Base-by-base conservation (phyloP, 2,797 vertebrate genomes). In the Threskiornis aethiopicus region DNA sequence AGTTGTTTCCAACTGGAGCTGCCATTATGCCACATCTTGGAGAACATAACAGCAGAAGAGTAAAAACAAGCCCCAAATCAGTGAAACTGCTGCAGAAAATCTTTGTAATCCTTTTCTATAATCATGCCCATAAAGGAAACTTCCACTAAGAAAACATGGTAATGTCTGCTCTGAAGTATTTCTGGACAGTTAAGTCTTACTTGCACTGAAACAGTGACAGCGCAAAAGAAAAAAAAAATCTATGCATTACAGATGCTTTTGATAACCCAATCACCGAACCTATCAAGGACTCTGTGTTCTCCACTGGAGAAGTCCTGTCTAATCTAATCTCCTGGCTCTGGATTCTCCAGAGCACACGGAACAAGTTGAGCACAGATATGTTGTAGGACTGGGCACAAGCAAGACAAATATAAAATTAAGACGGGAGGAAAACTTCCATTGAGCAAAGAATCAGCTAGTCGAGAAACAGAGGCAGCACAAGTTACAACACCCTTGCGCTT, bases 351-450 rank as follows among this genome's bases (percentile, higher is more conserved):
- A 37, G 25, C 0, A 37, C 22, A 22, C 0, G 0, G 16, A 64
- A 49, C 19, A 52, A 31, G 35, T 0, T 59, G 29, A 78, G 54
- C 62, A 55, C 19, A 47, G 12, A 14, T 0, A 7, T 0, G 2
- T 6, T 26, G 20, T 0, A 72, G 58, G 62, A 76, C 0, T 16
- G 20, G 31, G 51, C 26, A 84, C 37, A 66, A 81, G 35, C 61
- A 75, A 15, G 31, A 41, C 16, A 39, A 71, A 52, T 1, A 31
- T 2, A 5, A 65, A 91, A 39, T 25, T 19, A 46, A 54, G 22
- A 31, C 35, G 6, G 15, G 19, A 90, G 6, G 15, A 79, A 72
- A 70, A 15, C 21, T 52, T 64, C 29, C 24, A 8, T 5, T 13
- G 54, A 81, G n/a, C 65, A 78, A 67, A 52, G 31, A 19, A 37